phyloP scores from a whole-genome alignment of 2,888 invertebrate genomes.

The Ectropis crepuscularia region DNA sequence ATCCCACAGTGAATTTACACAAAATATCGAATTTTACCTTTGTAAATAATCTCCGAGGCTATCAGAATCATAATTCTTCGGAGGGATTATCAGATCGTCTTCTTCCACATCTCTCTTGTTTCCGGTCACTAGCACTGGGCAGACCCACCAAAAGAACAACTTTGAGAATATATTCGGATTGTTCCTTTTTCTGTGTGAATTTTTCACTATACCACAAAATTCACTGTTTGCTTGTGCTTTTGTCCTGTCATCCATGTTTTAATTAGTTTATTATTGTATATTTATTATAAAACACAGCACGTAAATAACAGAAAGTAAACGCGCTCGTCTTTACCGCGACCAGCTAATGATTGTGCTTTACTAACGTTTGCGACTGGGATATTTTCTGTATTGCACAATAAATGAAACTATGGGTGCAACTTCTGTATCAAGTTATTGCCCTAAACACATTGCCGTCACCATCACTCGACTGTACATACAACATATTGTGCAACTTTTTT shows the following conservation, averaged over 20 bases:
- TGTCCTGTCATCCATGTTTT: conserved; percentile 44
- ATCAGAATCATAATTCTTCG: conserved; percentile 85
- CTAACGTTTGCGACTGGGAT: no score
- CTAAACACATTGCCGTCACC: no score
- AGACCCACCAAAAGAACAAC: conserved; percentile 78
- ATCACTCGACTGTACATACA: no score
- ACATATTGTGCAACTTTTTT: no score
- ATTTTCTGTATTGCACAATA: no score
- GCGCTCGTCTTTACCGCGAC: no score
- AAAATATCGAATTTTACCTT: conserved; percentile 38
- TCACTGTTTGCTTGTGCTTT: conserved; percentile 35
- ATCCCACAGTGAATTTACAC: conserved; percentile 56
- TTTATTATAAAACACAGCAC: no score
- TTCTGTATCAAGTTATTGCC: no score
- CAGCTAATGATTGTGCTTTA: no score
- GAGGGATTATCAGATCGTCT: conserved; percentile 86
- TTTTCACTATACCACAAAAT: conserved; percentile 18
- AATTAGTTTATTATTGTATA: no score
- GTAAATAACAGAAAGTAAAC: no score
- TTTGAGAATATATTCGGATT: conserved; percentile 71
- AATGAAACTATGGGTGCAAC: no score
- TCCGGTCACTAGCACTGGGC: conserved; percentile 81
- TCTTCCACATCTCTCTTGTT: conserved; percentile 85
- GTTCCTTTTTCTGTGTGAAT: conserved; percentile 43
- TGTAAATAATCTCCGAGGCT: conserved; percentile 85